Evolutionary conservation across 2,113 vertebrate species (phyloP).

Genomic region (Lutjanus erythropterus): DNA sequence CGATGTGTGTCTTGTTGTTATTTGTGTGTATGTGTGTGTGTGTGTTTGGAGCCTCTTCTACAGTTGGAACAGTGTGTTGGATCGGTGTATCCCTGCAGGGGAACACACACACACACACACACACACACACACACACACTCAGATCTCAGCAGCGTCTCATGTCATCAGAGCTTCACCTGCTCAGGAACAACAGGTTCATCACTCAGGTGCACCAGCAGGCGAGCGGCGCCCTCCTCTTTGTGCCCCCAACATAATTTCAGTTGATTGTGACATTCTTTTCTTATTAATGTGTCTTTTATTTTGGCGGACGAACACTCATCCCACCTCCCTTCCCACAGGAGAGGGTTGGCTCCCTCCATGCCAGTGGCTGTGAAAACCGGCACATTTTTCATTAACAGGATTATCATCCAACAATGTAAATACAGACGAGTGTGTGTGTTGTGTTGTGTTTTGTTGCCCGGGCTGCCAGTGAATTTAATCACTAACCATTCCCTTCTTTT

Average conservation of each 20-base stretch:
- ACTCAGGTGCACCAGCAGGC: conserved; percentile 23
- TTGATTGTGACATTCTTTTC: conserved; percentile 65
- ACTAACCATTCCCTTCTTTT: conserved; percentile 72
- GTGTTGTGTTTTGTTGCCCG: conserved; percentile 33
- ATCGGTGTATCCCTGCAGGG: conserved; percentile 25
- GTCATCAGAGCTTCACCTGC: conserved; percentile 45
- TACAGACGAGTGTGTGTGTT: conserved; percentile 64
- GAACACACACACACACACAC: conserved; percentile 43
- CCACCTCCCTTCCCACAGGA: conserved; percentile 62
- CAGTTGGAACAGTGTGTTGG: conserved; percentile 21
- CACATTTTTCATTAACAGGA: conserved; percentile 82
- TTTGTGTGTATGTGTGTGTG: conserved; percentile 4
- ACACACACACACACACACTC: conserved; percentile 47
- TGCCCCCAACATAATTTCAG: conserved; percentile 52
- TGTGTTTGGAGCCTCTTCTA: conserved; percentile 5
- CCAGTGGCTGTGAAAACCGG: conserved; percentile 76
- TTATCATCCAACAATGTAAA: conserved; percentile 79
- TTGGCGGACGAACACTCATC: conserved; percentile 58
- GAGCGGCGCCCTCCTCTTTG: neutral
- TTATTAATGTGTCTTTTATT: conserved; percentile 69
- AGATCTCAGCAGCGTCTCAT: neutral
- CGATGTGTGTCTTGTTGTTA: conserved; percentile 11
- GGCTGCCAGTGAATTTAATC: conserved; percentile 83
- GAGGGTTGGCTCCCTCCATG: conserved; percentile 53
- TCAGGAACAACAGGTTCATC: conserved; percentile 36